Base-by-base conservation (phyloP, 2,888 invertebrate species). In the Auanema sp. region DNA sequence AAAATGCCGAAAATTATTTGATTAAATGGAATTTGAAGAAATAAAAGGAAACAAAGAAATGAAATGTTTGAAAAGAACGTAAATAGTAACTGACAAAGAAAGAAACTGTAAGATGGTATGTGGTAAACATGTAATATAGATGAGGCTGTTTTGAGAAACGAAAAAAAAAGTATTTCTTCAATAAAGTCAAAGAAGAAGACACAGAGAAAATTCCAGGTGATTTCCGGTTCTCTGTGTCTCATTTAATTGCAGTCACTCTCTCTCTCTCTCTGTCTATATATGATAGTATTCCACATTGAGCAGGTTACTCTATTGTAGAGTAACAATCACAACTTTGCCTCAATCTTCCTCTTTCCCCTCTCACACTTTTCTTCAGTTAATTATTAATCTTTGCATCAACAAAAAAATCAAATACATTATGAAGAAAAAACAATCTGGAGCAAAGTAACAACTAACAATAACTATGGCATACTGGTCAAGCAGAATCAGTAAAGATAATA, bases 221-320 rank as follows among this genome's bases (percentile, higher is more conserved):
- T 33, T n/a, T 24, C 41, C 16, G 23, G 14, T n/a, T 55, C 41
- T 55, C 33, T 40, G 6, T 40, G 16, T 40, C 24, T 44, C 14
- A 12, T 47, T 57, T 47, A 18, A 12, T 44, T 16, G 42, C 57
- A 10, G n/a, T 44, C 43, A 43, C 47, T 57, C 6, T 55, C 42
- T 57, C 41, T 57, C 47, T 44, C 12, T 57, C 47, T 56, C 56
- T 40, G n/a, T 56, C 56, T 56, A 16, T 4, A n/a, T 57, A 33
- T 33, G 33, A 33, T 33, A 33, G 33, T 33, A 33, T 47, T 57
- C 57, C 43, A 16, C 2, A 43, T 57, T 41, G 42, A 16, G 42
- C 57, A 23, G 24, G 42, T n/a, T 57, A 43, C 47, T 41, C 4
- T n/a, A 44, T 41, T 57, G 44, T 57, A 12, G 24, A 43, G 21